A percentile compares a stretch with the other conserved stretches of the same genome.
Conservation (phyloP, 2,888 invertebrate genomes). For the Rhaphigaster nebulosa region DNA sequence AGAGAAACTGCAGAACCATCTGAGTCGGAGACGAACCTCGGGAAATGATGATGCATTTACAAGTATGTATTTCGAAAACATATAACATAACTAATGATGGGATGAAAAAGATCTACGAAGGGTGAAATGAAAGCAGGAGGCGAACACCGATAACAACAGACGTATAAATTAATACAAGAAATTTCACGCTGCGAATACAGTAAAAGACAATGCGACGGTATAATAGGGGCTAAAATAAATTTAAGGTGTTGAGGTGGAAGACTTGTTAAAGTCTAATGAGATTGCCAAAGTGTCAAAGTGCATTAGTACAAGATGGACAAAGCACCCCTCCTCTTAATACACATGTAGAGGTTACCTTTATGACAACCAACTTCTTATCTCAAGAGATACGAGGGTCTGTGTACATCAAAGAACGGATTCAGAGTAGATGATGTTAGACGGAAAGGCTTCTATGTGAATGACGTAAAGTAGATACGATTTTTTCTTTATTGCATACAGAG, state of each 20-base stretch:
- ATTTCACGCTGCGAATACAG: neutral
- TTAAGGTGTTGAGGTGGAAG: neutral
- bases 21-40: no score
- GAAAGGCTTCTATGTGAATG: neutral
- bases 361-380: neutral
- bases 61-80: no score
- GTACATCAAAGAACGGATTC: neutral
- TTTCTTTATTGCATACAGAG: no score
- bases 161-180: neutral
- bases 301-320: constrained; percentile 16
- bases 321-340: constrained; percentile 3
- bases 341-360: constrained; percentile 55
- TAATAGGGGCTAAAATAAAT: neutral
- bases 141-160: neutral
- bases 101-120: neutral
- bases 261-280: neutral
- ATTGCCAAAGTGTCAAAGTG: neutral
- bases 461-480: no score
- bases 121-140: neutral
- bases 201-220: neutral
- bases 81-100: neutral
- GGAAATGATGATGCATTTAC: no score
- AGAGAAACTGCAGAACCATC: no score
- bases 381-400: neutral
- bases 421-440: neutral